Conservation (phyloP, 2,888 invertebrate genomes). For the Eupithecia abbreviata region DNA sequence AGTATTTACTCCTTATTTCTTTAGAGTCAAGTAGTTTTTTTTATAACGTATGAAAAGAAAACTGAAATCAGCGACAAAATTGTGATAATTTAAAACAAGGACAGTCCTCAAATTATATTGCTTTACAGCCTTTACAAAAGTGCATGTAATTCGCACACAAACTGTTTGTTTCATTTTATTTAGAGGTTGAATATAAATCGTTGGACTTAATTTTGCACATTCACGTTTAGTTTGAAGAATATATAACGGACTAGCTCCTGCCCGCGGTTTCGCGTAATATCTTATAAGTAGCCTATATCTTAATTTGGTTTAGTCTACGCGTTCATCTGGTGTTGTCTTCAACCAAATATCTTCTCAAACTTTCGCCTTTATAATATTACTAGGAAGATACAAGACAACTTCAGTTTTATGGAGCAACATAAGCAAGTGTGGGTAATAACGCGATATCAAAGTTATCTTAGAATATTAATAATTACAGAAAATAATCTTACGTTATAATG, state of each 20-base stretch:
- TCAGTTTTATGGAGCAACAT: neutral
- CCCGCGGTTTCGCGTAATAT: neutral
- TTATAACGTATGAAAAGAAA: neutral
- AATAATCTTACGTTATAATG: neutral
- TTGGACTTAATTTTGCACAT: neutral
- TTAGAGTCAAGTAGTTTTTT: neutral
- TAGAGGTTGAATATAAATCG: conserved; percentile 4
- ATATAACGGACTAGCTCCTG: neutral
- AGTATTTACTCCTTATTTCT: neutral
- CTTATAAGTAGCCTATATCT: neutral
- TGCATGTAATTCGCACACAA: conserved; percentile 2
- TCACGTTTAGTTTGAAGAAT: neutral
- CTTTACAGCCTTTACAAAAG: conserved; percentile 5
- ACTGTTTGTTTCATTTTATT: neutral
- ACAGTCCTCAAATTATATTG: neutral
- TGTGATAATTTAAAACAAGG: conserved; percentile 5
- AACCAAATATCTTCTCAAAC: neutral
- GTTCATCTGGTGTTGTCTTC: neutral
- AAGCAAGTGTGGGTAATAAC: neutral
- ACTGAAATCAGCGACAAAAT: neutral
- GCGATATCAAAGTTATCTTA: neutral
- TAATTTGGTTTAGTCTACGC: neutral
- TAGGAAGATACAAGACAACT: neutral
- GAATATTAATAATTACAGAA: neutral
- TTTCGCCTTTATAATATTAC: neutral